Evolutionary conservation across 2,113 vertebrate species (phyloP), one percentile per base, ranked within the genome.

Genomic region (Syngnathus typhle): DNA sequence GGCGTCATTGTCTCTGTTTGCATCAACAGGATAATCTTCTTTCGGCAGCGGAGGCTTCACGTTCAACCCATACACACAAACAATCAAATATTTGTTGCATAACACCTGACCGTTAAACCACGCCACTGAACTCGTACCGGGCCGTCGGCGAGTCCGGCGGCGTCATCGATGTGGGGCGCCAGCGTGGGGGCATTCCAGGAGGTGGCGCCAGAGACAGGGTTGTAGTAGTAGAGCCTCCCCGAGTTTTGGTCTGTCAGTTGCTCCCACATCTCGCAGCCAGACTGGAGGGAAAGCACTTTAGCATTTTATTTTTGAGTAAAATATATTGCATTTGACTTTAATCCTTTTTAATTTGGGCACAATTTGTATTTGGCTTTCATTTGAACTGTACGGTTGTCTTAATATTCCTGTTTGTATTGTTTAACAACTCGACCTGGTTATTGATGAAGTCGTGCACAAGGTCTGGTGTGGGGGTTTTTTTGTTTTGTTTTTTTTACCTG

Each of bases 21-120:
- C 5, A 0, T 76, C 75, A 0, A 88, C 74, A 0, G 89, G 92
- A 70, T 93, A 96, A 73, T 95, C 94, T 13, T 96, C 93, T 46
- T 92, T 89, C 0, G 96, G 96, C 54, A 96, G 93, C 0, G 93
- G 94, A 0, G 94, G 96, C 95, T 98, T 81, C 32, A 60, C 27
- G 43, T 0, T 16, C 11, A 58, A 5, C 8, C 15, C 18, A 62
- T 2, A 21, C 38, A 18, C 6, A 49, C 36, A 18, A 2, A 37
- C 15, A 36, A 59, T 38, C 13, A 58, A 10, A 21, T 9, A 2
- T n/a, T 1, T 21, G 55, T 11, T 10, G 16, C 11, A 37, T n/a
- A 21, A 64, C 21, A 15, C 6, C 12, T 23, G 11, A 62, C n/a
- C 60, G 27, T n/a, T 19, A 47, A 36, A 18, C 18, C 37, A 5